Evolutionary conservation across 2,113 vertebrate genomes (phyloP).

Genomic region (Corvus moneduloides): DNA sequence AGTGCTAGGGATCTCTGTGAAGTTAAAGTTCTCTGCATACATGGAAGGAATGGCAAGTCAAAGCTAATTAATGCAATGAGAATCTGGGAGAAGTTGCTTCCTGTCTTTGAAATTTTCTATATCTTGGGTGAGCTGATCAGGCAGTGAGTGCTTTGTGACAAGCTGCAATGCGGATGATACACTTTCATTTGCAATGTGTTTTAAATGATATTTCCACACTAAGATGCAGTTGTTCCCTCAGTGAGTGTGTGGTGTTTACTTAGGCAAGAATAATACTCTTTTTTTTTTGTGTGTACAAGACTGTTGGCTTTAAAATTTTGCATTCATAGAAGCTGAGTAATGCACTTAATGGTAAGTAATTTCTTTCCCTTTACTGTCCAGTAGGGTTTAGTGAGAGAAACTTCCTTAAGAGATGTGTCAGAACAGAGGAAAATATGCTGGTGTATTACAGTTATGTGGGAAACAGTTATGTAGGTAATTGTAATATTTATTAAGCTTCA

Average conservation of each 20-base stretch:
- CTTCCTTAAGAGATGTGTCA: background rate
- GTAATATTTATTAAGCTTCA: background rate
- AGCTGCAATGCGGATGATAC: background rate
- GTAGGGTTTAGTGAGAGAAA: background rate
- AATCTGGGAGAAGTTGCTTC: background rate
- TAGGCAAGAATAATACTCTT: background rate
- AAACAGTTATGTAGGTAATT: background rate
- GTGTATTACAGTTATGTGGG: background rate
- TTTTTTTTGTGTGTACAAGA: background rate
- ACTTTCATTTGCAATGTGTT: background rate
- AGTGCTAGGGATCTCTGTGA: background rate
- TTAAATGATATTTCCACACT: background rate
- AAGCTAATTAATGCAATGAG: background rate
- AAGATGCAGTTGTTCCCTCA: background rate
- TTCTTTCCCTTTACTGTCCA: background rate
- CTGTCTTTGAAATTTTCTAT: background rate
- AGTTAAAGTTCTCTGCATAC: background rate
- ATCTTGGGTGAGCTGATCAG: slow-evolving; percentile 34
- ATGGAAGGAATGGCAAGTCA: background rate
- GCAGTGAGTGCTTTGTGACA: slow-evolving; percentile 35
- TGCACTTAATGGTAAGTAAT: background rate
- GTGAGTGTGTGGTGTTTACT: background rate
- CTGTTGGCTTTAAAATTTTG: background rate
- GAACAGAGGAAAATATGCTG: background rate
- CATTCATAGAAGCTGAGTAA: background rate